A percentile compares a stretch with the other conserved stretches of the same genome.
These are phyloP conservation scores for Hydrotaea diabolus DNA, from an alignment of 2,888 invertebrate genomes.

Conservation along the genomic window DNA sequence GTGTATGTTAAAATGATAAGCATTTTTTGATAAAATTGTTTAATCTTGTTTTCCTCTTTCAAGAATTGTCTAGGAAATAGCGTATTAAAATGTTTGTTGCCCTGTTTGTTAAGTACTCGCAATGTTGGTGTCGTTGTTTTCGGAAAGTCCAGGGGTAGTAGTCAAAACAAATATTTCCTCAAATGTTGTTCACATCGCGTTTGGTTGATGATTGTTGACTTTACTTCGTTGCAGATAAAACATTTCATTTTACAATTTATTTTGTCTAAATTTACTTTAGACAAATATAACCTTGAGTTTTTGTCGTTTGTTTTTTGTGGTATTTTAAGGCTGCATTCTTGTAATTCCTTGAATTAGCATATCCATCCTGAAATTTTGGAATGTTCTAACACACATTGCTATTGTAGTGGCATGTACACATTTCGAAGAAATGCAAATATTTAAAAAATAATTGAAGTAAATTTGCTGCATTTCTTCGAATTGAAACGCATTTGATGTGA, in stretches of 20 bases:
- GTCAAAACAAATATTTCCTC: constrained; percentile 39
- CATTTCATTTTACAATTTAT: not conserved
- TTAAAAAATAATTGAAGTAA: not conserved
- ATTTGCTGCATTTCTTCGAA: too few species aligned
- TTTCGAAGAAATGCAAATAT: not conserved
- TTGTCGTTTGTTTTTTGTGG: not conserved
- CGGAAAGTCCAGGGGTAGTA: not conserved
- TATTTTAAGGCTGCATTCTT: not conserved
- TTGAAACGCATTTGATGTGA: too few species aligned
- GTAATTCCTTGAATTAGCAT: constrained; percentile 29
- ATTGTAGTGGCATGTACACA: not conserved
- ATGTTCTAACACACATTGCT: constrained; percentile 16
- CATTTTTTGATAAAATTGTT: constrained; percentile 59
- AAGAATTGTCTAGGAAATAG: constrained; percentile 31
- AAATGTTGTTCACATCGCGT: constrained; percentile 16
- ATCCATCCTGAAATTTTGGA: not conserved
- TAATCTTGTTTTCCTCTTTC: constrained; percentile 49
- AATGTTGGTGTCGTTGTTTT: not conserved
- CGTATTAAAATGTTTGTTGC: not conserved
- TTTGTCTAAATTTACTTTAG: not conserved
- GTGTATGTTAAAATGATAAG: constrained; percentile 50
- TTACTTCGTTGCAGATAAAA: not conserved
- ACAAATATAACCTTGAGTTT: not conserved
- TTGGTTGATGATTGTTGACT: not conserved
- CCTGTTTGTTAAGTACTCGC: not conserved